Base-by-base conservation (phyloP, 2,888 invertebrate genomes). In the Ophion slaviceki region DNA sequence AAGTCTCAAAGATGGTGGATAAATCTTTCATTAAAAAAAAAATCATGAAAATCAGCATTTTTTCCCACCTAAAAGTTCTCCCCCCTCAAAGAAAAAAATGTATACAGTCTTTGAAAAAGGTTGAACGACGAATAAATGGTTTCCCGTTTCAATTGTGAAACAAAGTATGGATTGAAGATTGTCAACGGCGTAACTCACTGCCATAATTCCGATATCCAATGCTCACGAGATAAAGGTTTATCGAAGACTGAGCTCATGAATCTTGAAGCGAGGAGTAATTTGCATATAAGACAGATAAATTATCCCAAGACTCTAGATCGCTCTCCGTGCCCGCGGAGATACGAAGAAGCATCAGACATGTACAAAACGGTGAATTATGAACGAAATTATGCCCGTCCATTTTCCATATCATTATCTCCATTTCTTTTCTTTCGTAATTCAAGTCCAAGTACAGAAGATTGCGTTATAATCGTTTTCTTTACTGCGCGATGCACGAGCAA, bases 331-430 rank as follows among this genome's bases (percentile, higher is more conserved):
- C 17, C 5, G 24, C 4, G 17, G n/a, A 66, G 57, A 80, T 80
- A 32, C 64, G 64, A 28, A 53, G 36, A 64, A 7, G 17, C 36
- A 80, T 80, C 80, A 80, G 72, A 66, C 72, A 80, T 80, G 80
- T 64, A 64, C 53, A 72, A 57, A 64, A 64, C 40, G 72, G n/a
- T 32, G 28, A 53, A 80, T 72, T 40, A 70, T 78, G 40, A 78
- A 45, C 14, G 32, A 78, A 57, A 78, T 64, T 67, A 77, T 24
- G 47, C 53, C 24, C 67, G 17, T 70, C 78, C 24, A 47, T 78
- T 70, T 78, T 70, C 68, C 10, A n/a, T 32, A 53, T 61, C 61
- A 70, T 70, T 70, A 61, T 78, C 11, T 68, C 32, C 20, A 36
- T 40, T 61, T 78, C 36, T 70, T 45, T 32, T 28, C 11, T 45